Percentiles rank a stretch among this genome's conserved stretches.
phyloP scores from a whole-genome alignment of 2,888 invertebrate genomes.

The Eilema depressum region DNA sequence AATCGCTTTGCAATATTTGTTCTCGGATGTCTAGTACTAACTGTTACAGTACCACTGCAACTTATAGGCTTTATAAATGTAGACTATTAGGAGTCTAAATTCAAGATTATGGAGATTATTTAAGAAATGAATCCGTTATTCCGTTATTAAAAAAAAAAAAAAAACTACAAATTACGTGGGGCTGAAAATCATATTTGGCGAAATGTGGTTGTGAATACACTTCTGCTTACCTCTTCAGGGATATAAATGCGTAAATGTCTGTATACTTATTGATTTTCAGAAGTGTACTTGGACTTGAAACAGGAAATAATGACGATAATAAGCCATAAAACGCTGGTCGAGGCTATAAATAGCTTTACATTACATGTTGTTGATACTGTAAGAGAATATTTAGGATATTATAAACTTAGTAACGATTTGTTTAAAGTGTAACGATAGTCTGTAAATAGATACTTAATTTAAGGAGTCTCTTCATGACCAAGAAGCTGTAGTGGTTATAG shows the following conservation, averaged over 20 bases:
- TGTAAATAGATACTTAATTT: conserved; percentile 9
- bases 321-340: background rate
- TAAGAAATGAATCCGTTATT: no score
- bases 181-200: no score
- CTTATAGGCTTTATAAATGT: background rate
- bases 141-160: no score
- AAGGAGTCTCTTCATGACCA: background rate
- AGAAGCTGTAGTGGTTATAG: background rate
- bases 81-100: no score
- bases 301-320: background rate
- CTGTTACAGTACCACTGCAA: background rate
- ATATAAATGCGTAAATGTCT: no score
- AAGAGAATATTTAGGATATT: conserved; percentile 3
- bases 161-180: no score
- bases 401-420: conserved; percentile 18
- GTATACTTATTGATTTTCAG: no score
- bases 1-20: conserved; percentile 1
- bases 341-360: conserved; percentile 5
- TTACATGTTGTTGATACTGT: conserved; percentile 10
- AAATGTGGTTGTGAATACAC: no score
- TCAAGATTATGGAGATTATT: background rate
- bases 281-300: background rate
- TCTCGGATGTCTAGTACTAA: background rate
- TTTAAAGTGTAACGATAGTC: conserved; percentile 11
- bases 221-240: no score